Percentiles rank a stretch among this genome's conserved stretches.
Conservation (phyloP, 1,140 invertebrate species). For the Aphidius gifuensis region DNA sequence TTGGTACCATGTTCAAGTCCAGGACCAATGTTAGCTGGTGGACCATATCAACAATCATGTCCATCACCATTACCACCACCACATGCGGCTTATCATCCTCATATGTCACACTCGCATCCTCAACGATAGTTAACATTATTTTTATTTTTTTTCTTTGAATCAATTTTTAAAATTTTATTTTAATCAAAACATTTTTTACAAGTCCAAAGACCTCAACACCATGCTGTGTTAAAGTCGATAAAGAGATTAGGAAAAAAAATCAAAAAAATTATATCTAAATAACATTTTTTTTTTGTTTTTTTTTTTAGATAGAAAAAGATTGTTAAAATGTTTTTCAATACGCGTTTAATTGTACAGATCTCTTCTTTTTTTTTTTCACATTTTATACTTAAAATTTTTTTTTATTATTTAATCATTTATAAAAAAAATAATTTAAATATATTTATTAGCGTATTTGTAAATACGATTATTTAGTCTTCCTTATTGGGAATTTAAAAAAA, state of each 20-base stretch:
- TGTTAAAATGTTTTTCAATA: too few relatives aligned
- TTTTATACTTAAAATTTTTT: neutral
- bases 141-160: neutral
- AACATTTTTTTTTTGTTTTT: neutral
- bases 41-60: constrained; percentile 60
- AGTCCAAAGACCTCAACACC: constrained; percentile 26
- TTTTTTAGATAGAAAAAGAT: neutral
- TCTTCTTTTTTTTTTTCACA: neutral
- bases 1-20: constrained; percentile 62
- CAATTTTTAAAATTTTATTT: neutral
- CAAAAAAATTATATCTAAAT: neutral
- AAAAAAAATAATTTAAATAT: constrained; percentile 8
- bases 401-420: constrained; percentile 9
- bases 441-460: constrained; percentile 20
- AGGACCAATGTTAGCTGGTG: constrained; percentile 53
- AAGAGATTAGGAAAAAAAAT: constrained; percentile 4
- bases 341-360: too few relatives aligned
- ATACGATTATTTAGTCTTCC: constrained; percentile 1
- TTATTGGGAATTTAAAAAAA: neutral
- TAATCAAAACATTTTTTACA: constrained; percentile 4
- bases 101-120: constrained; percentile 65
- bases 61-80: constrained; percentile 61
- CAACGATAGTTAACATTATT: constrained; percentile 62
- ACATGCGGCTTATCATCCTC: constrained; percentile 57
- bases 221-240: constrained; percentile 6